Evolutionary conservation across 2,888 invertebrate genomes (phyloP), one percentile per base, ranked within the genome.

Genomic region (Furcula furcula): DNA sequence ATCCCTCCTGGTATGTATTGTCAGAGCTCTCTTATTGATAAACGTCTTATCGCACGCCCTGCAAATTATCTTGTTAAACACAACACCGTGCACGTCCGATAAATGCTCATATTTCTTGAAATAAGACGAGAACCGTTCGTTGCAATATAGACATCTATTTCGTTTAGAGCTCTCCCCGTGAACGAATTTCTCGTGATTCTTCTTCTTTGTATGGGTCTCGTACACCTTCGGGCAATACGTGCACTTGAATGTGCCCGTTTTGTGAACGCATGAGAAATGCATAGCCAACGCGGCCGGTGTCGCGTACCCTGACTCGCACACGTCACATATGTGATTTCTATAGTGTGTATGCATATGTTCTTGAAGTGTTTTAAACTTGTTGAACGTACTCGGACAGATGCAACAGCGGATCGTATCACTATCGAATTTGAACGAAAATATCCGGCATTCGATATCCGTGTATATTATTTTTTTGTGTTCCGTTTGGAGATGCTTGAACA

Each of bases 181-280:
- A 1, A 88, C 82, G 1, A 74, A 72, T 21, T 76, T 79, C 32
- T 83, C 83, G 36, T 90, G 90, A 0, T 79, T 73, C 25, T 77
- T 76, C 39, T 82, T 70, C 38, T 87, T 86, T 14, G 78, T 65
- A 7, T 75, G 64, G 0, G 86, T 87, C n/a, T 83, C 79, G 33
- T 90, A 90, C 0, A 82, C 74, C 56, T 90, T 90, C 0, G 79
- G 63, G 38, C 90, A 90, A 4, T 62, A 47, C 14, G 66, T 62
- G 31, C 83, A 84, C 29, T 69, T 64, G 43, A 76, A 81, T 0
- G 64, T 59, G 0, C 79, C 80, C 0, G 59, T 52, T 33, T 77
- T 70, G 34, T 82, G 79, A n/a, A n/a, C 0, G 64, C 70, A 22
- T 72, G 65, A 0, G 62, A 60, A 36, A 83, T 82, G 6, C 69